phyloP scores from a whole-genome alignment of 2,113 vertebrate genomes.

The Hydropotes inermis region DNA sequence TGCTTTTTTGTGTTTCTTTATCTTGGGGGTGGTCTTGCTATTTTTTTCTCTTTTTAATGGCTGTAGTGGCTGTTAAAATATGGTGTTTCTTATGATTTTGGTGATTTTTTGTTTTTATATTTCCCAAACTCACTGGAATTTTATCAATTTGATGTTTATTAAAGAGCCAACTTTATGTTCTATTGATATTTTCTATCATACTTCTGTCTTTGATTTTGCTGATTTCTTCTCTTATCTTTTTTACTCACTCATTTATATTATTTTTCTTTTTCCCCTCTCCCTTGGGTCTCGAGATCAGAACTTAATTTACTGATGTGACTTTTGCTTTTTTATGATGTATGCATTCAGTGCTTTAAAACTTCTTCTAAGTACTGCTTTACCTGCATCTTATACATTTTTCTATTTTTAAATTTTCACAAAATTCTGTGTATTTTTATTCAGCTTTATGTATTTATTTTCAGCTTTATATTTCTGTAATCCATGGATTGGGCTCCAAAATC shows the following conservation, averaged over 20 bases:
- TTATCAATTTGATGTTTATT: background rate
- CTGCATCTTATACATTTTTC: background rate
- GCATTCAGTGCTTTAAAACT: background rate
- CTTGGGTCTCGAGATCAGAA: background rate
- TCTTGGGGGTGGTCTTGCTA: background rate
- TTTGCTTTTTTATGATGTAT: background rate
- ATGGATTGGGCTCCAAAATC: too few species aligned
- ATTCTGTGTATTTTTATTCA: background rate
- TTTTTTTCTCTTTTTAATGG: background rate
- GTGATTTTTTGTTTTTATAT: background rate
- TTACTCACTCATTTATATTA: background rate
- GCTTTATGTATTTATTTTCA: background rate
- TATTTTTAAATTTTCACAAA: background rate
- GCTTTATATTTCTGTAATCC: background rate
- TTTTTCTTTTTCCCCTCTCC: background rate
- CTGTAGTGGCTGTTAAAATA: accelerated
- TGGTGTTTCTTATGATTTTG: background rate
- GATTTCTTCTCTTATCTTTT: background rate
- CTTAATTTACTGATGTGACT: background rate
- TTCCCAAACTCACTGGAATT: background rate
- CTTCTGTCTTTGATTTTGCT: background rate
- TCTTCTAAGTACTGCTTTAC: background rate
- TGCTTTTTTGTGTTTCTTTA: background rate
- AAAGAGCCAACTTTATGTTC: background rate
- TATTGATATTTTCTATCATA: background rate